Evolutionary conservation across 2,113 vertebrate species (phyloP).

Genomic region (Apodemus sylvaticus): DNA sequence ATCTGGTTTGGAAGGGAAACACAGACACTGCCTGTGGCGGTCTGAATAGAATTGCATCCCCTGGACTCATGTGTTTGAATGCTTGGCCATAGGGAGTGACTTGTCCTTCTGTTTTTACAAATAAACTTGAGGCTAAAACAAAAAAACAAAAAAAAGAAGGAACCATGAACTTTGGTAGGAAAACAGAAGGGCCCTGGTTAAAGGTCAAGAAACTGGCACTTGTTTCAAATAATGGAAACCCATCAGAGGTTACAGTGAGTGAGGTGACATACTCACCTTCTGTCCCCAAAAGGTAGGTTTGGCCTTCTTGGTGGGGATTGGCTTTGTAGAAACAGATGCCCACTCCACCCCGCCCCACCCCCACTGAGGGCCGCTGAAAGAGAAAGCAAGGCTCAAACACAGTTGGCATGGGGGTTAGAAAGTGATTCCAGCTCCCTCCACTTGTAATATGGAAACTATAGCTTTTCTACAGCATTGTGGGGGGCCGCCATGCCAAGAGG

Average conservation of each 20-base stretch:
- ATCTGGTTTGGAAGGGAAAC: conserved; percentile 1
- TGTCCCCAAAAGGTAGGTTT: background rate
- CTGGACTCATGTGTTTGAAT: background rate
- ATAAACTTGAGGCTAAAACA: too few relatives aligned
- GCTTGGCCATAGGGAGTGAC: background rate
- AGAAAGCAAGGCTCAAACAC: background rate
- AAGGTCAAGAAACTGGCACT: background rate
- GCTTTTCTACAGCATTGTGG: background rate
- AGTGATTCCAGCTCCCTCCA: too few relatives aligned
- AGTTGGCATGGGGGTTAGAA: too few relatives aligned
- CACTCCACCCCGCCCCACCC: rapidly evolving
- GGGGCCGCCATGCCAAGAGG: too few relatives aligned
- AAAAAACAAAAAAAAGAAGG: too few relatives aligned
- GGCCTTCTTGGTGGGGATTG: background rate
- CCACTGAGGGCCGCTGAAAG: background rate
- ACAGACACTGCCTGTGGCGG: background rate
- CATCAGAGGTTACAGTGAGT: background rate
- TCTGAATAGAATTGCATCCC: background rate
- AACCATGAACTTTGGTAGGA: background rate
- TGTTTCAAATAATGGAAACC: background rate
- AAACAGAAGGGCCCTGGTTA: background rate
- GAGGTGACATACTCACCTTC: background rate
- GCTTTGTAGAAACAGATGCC: background rate
- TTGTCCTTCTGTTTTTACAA: background rate
- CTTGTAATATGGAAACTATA: too few relatives aligned